Evolutionary conservation across 2,888 invertebrate species (phyloP), one percentile per base, ranked within the genome.

Genomic region (Corythucha ciliata): DNA sequence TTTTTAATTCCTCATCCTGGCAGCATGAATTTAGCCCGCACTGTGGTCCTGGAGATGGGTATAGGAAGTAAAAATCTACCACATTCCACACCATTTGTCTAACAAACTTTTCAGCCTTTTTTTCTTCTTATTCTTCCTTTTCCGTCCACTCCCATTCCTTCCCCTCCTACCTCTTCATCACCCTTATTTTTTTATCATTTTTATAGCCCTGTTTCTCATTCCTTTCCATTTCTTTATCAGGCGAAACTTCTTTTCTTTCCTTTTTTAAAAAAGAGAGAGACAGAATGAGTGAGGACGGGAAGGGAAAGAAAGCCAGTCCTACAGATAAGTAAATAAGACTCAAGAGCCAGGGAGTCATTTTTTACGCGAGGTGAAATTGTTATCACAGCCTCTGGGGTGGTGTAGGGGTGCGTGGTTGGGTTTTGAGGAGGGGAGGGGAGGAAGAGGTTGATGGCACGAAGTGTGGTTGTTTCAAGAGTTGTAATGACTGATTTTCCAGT

Each of bases 1-100:
- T 58, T 58, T 58, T 58, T 58, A 58, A 58, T 58, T 58, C 54
- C 56, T 58, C 55, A 58, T 54, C 56, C 58, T n/a, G n/a, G n/a
- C n/a, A n/a, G n/a, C n/a, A n/a, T n/a, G n/a, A n/a, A n/a, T n/a
- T n/a, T n/a, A n/a, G n/a, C n/a, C n/a, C n/a, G n/a, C n/a, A n/a
- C n/a, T n/a, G n/a, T n/a, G n/a, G n/a, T n/a, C n/a, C n/a, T n/a
- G n/a, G n/a, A n/a, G n/a, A n/a, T n/a, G n/a, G n/a, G n/a, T n/a
- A n/a, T n/a, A n/a, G n/a, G n/a, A n/a, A n/a, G n/a, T n/a, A n/a
- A 14, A 39, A 49, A 52, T 52, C 56, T 54, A 48, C 48, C 45
- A 41, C 54, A 52, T 56, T 56, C 54, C 56, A 46, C 56, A 29
- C 56, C 56, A 56, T 56, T 56, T 56, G 54, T 56, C 56, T 56